phyloP scores from a whole-genome alignment of 2,797 vertebrate species.

The Heterohyrax brucei region DNA sequence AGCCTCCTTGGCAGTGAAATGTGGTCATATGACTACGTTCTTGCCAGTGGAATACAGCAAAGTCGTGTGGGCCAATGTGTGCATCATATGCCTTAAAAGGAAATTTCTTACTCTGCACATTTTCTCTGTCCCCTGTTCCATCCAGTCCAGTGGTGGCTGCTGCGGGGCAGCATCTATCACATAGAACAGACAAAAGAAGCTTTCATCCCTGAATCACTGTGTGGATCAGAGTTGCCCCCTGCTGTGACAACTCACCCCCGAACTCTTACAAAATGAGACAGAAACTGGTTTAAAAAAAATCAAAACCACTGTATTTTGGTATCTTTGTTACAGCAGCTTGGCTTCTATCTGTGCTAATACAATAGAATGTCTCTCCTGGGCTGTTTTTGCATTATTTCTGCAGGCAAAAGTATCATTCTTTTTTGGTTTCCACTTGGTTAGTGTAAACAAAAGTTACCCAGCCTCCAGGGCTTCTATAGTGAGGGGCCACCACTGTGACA shows the following conservation, averaged over 20 bases:
- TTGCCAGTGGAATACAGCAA: not conserved
- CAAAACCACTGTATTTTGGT: not conserved
- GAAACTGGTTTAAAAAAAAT: not conserved
- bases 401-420: not conserved
- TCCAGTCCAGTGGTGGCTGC: no score
- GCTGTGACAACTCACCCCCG: not conserved
- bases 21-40: not conserved
- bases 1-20: not conserved
- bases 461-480: no score
- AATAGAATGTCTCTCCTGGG: not conserved
- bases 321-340: not conserved
- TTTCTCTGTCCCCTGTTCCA: not conserved
- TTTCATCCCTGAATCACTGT: no score
- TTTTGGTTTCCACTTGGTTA: not conserved
- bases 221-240: no score
- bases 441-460: no score
- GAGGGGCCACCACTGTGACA: no score
- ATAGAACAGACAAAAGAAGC: no score
- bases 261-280: not conserved
- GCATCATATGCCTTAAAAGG: not conserved
- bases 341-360: not conserved
- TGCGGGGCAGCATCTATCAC: no score
- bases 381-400: no score
- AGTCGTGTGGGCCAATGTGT: not conserved
- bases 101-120: not conserved